Evolutionary conservation across 2,797 vertebrate species (phyloP).

Genomic region (Pipistrellus nathusii): DNA sequence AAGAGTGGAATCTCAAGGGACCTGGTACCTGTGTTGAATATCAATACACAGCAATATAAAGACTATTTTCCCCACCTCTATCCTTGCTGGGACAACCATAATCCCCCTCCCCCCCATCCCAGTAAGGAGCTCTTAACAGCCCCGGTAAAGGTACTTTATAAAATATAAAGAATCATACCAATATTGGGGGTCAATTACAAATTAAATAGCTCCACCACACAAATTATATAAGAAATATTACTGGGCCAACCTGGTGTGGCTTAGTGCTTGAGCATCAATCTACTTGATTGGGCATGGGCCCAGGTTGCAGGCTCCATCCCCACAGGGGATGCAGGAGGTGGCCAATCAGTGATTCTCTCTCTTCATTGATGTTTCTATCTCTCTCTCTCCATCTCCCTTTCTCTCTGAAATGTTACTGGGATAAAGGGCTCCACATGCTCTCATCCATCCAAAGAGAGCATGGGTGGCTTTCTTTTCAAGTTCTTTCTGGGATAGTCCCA

Average conservation of each 20-base stretch:
- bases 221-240: neutral
- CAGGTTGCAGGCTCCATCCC: too few species aligned
- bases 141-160: neutral
- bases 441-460: neutral
- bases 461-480: neutral
- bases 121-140: neutral
- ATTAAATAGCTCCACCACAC: neutral
- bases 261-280: too few species aligned
- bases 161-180: neutral
- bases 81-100: neutral
- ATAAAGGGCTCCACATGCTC: neutral
- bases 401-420: neutral
- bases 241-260: too few species aligned
- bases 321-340: too few species aligned
- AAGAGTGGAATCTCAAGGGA: too few species aligned
- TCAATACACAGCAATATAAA: neutral
- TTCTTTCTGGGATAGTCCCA: neutral
- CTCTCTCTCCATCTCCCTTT: too few species aligned
- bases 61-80: neutral
- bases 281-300: too few species aligned
- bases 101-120: neutral
- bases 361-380: too few species aligned
- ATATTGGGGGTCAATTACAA: neutral
- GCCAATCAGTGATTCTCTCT: too few species aligned
- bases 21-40: neutral